Evolutionary conservation across 2,888 invertebrate genomes (phyloP).

Genomic region (Himalopsyche kuldschensis): DNA sequence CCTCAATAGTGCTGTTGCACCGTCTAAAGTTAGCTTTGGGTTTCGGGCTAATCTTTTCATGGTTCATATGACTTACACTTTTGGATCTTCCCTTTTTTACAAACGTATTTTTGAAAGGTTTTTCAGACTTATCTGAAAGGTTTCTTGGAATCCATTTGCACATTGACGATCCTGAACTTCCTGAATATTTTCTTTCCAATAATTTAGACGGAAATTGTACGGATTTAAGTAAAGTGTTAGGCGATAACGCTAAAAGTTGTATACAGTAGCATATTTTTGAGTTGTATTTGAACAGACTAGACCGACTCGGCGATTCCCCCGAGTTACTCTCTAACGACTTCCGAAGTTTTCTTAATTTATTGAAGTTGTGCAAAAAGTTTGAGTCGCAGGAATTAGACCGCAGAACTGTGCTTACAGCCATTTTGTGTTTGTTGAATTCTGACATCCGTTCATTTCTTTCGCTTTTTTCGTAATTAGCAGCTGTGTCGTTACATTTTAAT

Average conservation of each 20-base stretch:
- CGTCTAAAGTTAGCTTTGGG: slow-evolving; percentile 28
- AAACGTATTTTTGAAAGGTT: slow-evolving; percentile 47
- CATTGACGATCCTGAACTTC: slow-evolving; percentile 24
- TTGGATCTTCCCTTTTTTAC: slow-evolving; percentile 57
- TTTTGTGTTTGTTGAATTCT: slow-evolving; percentile 21
- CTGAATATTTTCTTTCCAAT: slow-evolving; percentile 28
- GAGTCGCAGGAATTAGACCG: slow-evolving; percentile 39
- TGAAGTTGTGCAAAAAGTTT: slow-evolving; percentile 35
- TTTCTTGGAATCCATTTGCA: slow-evolving; percentile 31
- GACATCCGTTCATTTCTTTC: slow-evolving; percentile 8
- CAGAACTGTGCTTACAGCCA: slow-evolving; percentile 37
- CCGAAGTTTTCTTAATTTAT: slow-evolving; percentile 29
- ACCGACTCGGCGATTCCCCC: slow-evolving; percentile 2
- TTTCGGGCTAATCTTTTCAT: slow-evolving; percentile 24
- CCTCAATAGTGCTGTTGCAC: slow-evolving; percentile 38
- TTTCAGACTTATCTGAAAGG: slow-evolving; percentile 42
- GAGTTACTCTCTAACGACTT: slow-evolving; percentile 26
- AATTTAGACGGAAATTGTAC: slow-evolving; percentile 32
- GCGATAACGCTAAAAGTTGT: slow-evolving; percentile 34
- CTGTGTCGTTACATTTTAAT: not conserved
- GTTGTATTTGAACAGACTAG: slow-evolving; percentile 34
- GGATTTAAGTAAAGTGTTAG: slow-evolving; percentile 33
- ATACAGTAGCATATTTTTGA: slow-evolving; percentile 38
- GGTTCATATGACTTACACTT: slow-evolving; percentile 47
- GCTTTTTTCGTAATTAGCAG: not conserved